Conservation (phyloP, 1,140 invertebrate species). For the Nasonia vitripennis region DNA sequence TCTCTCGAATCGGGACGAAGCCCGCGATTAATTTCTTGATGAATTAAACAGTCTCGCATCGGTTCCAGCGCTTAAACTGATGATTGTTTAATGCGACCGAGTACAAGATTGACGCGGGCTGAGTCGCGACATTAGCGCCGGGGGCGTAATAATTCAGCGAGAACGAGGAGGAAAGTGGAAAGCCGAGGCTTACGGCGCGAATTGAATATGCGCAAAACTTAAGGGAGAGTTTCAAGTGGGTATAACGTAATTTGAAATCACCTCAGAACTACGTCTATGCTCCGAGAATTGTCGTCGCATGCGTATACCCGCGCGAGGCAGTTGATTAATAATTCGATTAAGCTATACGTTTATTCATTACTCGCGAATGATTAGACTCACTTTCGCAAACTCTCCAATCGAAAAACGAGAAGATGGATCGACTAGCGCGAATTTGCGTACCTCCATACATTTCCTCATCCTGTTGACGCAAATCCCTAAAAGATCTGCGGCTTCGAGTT, state of each 20-base stretch:
- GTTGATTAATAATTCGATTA: too few relatives aligned
- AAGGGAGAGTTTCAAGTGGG: too few relatives aligned
- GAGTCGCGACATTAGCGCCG: too few relatives aligned
- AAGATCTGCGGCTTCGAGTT: neutral
- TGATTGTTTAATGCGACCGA: neutral
- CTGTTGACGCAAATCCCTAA: neutral
- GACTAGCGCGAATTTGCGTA: neutral
- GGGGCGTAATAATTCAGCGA: neutral
- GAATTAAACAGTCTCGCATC: neutral
- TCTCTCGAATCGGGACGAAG: neutral
- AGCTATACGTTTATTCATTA: too few relatives aligned
- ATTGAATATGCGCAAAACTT: neutral
- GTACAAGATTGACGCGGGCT: too few relatives aligned
- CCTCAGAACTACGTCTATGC: too few relatives aligned
- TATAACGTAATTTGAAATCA: too few relatives aligned
- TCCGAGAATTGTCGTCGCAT: too few relatives aligned
- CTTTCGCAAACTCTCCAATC: neutral
- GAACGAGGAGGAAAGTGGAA: neutral
- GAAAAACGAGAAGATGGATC: neutral
- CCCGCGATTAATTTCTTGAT: neutral
- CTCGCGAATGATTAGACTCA: too few relatives aligned
- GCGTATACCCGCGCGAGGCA: too few relatives aligned
- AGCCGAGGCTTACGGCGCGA: neutral
- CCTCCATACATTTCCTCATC: neutral
- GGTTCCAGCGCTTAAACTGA: neutral